Conservation (phyloP, 92 coral and sea anemone species). For the Actinostola sp. region DNA sequence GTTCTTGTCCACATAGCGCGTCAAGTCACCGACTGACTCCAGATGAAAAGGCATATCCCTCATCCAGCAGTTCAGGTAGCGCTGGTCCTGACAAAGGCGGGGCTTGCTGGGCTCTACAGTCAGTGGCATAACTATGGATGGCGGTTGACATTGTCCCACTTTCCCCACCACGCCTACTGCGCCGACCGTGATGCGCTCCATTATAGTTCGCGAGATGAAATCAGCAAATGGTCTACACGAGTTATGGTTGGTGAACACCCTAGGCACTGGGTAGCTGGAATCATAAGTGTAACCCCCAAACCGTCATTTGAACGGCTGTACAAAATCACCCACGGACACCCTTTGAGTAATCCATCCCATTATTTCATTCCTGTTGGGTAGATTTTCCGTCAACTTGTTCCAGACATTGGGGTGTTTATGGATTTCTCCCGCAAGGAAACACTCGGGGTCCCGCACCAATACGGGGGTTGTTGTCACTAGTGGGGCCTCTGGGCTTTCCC, state of each 20-base stretch:
- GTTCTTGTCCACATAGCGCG: constrained; percentile 33
- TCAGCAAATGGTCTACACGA: constrained; percentile 34
- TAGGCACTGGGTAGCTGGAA: constrained; percentile 13
- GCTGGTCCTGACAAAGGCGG: constrained; percentile 44
- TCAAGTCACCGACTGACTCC: constrained; percentile 13
- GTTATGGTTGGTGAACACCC: constrained; percentile 30
- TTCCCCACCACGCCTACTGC: constrained; percentile 17
- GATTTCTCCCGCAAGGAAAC: no score
- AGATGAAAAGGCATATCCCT: constrained; percentile 34
- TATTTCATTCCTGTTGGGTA: constrained; percentile 8
- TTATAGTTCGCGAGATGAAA: constrained; percentile 10
- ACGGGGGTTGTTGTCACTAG: no score
- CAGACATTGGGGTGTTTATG: constrained; percentile 19
- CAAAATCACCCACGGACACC: constrained; percentile 12
- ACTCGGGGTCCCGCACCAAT: no score
- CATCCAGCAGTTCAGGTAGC: constrained; percentile 45
- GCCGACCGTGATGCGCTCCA: constrained; percentile 15
- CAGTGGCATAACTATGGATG: constrained; percentile 39
- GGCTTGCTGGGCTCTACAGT: constrained; percentile 46
- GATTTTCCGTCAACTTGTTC: neutral
- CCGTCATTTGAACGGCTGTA: constrained; percentile 25
- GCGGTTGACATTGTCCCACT: constrained; percentile 7
- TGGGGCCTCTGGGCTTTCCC: no score
- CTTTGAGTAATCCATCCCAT: constrained; percentile 24
- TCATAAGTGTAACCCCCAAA: constrained; percentile 28